phyloP scores from a whole-genome alignment of 2,113 vertebrate genomes.

The Lophura nycthemera region DNA sequence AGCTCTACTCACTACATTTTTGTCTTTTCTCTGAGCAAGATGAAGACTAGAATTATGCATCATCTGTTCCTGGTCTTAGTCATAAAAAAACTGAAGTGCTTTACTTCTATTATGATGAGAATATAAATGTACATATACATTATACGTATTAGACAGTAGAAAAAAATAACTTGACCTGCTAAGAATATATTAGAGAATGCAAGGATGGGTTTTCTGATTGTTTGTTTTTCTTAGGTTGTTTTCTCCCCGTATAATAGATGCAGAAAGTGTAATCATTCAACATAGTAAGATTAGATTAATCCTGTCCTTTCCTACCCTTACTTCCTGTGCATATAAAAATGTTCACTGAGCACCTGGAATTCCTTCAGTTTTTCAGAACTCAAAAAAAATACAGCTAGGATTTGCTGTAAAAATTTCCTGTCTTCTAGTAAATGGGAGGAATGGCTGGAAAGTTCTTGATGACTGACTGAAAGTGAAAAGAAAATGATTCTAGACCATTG shows the following conservation, averaged over 20 bases:
- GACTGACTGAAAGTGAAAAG: background rate
- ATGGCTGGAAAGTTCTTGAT: background rate
- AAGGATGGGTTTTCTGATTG: background rate
- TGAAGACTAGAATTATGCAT: background rate
- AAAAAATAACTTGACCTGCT: background rate
- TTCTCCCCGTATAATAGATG: background rate
- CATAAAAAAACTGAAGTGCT: background rate
- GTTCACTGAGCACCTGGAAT: background rate
- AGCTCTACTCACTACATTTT: background rate
- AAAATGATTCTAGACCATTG: background rate
- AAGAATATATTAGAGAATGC: background rate
- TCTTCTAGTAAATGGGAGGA: background rate
- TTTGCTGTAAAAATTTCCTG: background rate
- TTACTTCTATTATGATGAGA: background rate
- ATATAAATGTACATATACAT: background rate
- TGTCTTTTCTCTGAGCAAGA: background rate
- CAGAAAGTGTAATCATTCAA: background rate
- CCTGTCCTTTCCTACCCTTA: background rate
- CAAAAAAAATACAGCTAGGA: background rate
- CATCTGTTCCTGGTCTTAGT: background rate
- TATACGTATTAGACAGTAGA: background rate
- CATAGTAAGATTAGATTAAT: background rate
- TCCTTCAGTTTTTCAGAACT: background rate
- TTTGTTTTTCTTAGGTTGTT: background rate
- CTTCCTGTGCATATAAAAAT: background rate